Percentiles rank a stretch among this genome's conserved stretches.
These are phyloP conservation scores for Cyphomyrmex costatus DNA, from an alignment of 1,140 invertebrate genomes.

Conservation along the genomic window DNA sequence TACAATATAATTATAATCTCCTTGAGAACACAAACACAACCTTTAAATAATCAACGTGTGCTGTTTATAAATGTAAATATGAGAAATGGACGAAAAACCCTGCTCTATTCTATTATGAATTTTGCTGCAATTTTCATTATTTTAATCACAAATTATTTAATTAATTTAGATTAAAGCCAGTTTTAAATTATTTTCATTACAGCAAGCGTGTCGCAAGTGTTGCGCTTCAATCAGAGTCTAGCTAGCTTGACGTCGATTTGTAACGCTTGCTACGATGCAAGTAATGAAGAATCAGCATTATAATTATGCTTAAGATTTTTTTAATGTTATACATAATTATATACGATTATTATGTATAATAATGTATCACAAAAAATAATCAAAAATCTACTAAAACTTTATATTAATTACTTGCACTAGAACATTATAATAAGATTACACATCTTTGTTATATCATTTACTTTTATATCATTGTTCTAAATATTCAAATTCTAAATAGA, in stretches of 20 bases:
- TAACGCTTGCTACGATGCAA: no score
- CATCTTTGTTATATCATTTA: not conserved
- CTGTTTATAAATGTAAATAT: no score
- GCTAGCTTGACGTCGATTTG: no score
- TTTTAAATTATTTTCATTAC: no score
- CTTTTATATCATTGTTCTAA: slow-evolving; percentile 6
- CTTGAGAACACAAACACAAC: no score
- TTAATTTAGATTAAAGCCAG: not conserved
- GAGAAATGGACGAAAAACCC: no score
- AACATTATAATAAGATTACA: not conserved
- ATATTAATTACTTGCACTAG: not conserved
- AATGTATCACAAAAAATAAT: slow-evolving; percentile 2
- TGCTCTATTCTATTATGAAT: no score
- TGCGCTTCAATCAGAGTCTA: no score
- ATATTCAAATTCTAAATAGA: slow-evolving; percentile 10
- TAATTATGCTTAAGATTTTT: not conserved
- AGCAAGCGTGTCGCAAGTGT: no score
- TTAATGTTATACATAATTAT: not conserved
- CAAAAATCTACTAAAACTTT: not conserved
- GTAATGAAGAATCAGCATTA: no score
- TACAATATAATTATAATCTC: no score
- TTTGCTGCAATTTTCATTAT: not conserved
- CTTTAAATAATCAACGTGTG: no score
- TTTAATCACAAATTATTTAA: slow-evolving; percentile 7
- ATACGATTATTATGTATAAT: not conserved